phyloP scores from a whole-genome alignment of 2,113 vertebrate species.

The Otis tarda region DNA sequence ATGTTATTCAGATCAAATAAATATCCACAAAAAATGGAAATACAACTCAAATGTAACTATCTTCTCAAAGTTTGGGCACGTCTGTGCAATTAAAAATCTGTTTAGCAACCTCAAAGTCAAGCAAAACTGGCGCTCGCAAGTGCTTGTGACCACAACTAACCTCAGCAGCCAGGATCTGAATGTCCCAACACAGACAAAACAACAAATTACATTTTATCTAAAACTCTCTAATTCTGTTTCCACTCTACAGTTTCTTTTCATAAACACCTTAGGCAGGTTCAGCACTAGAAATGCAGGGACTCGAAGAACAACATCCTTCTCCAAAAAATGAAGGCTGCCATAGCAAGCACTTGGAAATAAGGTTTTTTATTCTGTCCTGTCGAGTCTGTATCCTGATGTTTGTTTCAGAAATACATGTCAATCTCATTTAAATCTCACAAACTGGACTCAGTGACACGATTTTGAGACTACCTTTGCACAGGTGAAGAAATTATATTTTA shows the following conservation, averaged over 20 bases:
- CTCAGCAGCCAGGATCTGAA: slow-evolving; percentile 28
- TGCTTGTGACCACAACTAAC: neutral
- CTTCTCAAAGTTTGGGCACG: slow-evolving; percentile 3
- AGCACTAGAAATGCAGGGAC: neutral
- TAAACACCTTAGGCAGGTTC: neutral
- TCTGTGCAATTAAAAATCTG: neutral
- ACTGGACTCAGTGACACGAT: neutral
- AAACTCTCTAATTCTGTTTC: neutral
- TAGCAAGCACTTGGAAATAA: neutral
- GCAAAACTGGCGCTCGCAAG: slow-evolving; percentile 16
- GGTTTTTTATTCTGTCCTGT: neutral
- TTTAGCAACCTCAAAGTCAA: slow-evolving; percentile 26
- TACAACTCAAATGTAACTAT: neutral
- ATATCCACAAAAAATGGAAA: slow-evolving; percentile 6
- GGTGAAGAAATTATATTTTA: neutral
- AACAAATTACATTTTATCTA: neutral
- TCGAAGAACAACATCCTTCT: neutral
- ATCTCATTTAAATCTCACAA: neutral
- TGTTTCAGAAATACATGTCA: neutral
- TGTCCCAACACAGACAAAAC: neutral
- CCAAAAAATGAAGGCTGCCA: neutral
- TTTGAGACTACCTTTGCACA: neutral
- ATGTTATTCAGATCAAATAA: slow-evolving; percentile 3
- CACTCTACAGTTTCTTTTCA: neutral
- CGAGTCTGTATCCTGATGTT: neutral